phyloP scores from a whole-genome alignment of 2,888 invertebrate species.

The Xanthorhoe designata region DNA sequence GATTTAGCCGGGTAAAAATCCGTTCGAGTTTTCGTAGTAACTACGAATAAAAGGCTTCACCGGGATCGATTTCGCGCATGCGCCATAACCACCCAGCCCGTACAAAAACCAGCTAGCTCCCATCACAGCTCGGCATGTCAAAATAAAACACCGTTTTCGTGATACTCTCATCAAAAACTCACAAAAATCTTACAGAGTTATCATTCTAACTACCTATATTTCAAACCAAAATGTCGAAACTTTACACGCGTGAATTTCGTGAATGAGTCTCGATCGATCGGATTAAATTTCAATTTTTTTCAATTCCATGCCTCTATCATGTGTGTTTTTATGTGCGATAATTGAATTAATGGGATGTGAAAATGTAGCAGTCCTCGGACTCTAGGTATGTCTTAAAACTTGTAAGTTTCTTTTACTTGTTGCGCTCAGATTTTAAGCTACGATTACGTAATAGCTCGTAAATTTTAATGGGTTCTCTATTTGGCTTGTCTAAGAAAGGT shows the following conservation, averaged over 20 bases:
- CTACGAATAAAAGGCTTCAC: conserved; percentile 57
- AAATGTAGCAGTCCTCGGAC: conserved; percentile 67
- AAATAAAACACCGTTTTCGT: conserved; percentile 71
- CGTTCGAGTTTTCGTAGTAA: conserved; percentile 45
- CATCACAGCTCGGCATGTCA: conserved; percentile 69
- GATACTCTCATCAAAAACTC: conserved; percentile 58
- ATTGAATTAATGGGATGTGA: conserved; percentile 59
- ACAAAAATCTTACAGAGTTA: conserved; percentile 29
- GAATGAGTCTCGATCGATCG: conserved; percentile 37
- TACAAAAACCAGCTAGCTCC: conserved; percentile 75
- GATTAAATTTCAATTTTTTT: conserved; percentile 37
- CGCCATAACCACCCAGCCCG: conserved; percentile 61
- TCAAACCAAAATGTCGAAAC: conserved; percentile 20
- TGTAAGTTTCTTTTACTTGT: conserved; percentile 74
- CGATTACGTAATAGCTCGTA: conserved; percentile 73
- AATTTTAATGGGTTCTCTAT: conserved; percentile 36
- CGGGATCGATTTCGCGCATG: conserved; percentile 78
- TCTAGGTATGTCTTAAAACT: conserved; percentile 60
- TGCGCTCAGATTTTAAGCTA: conserved; percentile 64
- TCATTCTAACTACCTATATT: conserved; percentile 7
- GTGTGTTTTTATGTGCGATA: conserved; percentile 57
- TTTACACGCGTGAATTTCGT: conserved; percentile 30
- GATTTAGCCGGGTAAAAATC: conserved; percentile 10
- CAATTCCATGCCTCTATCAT: conserved; percentile 50
- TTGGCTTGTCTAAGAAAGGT: conserved; percentile 14